phyloP scores from a whole-genome alignment of 1,140 invertebrate species.

The Neotoxoptera formosana region DNA sequence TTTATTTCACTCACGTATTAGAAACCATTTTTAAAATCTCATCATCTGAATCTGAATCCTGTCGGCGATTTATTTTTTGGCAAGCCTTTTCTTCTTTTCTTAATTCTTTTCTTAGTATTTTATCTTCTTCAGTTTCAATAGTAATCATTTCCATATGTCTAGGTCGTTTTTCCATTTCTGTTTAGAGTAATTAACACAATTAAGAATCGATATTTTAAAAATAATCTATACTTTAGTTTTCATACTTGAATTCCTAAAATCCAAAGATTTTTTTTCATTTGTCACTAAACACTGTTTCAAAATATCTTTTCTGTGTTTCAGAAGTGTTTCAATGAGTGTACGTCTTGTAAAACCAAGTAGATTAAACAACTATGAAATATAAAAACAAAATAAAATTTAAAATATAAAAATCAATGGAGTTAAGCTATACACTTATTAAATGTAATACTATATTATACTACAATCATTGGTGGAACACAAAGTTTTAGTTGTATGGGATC shows the following conservation, averaged over 20 bases:
- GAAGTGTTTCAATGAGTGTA: constrained; percentile 80
- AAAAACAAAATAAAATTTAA: neutral
- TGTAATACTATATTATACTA: no score
- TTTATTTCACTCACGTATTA: constrained; percentile 63
- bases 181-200: neutral
- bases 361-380: constrained; percentile 75
- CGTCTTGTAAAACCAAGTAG: constrained; percentile 87
- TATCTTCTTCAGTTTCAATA: constrained; percentile 86
- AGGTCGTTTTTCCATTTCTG: constrained; percentile 63
- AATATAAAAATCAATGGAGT: neutral
- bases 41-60: constrained; percentile 66
- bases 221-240: neutral
- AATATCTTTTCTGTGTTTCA: constrained; percentile 75
- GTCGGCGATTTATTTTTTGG: constrained; percentile 69
- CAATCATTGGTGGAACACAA: no score
- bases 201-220: neutral
- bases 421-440: no score
- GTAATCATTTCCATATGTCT: constrained; percentile 77
- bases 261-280: constrained; percentile 23
- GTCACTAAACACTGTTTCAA: constrained; percentile 61
- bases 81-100: constrained; percentile 89
- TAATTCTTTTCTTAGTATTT: constrained; percentile 79
- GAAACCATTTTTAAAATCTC: constrained; percentile 66
- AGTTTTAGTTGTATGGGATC: no score
- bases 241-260: constrained; percentile 36